These are phyloP conservation scores for Microvelia longipes DNA, from an alignment of 1,140 invertebrate species.

Conservation along the genomic window DNA sequence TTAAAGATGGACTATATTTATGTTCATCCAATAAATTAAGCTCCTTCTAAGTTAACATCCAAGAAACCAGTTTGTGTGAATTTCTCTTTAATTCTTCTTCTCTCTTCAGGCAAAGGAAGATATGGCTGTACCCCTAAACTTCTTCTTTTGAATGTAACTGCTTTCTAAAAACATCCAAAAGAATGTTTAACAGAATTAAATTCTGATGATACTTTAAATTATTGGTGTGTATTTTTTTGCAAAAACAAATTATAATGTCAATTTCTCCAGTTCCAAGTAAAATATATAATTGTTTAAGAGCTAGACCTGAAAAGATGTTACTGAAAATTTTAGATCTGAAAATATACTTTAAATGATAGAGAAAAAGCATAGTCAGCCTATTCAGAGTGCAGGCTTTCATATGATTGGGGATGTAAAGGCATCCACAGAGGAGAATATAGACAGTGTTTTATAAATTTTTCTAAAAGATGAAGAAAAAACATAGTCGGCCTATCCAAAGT, in stretches of 20 bases:
- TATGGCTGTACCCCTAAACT: conserved; percentile 2
- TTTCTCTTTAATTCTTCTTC: conserved; percentile 4
- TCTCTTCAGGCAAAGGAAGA: conserved; percentile 5
- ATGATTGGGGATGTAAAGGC: too few relatives aligned
- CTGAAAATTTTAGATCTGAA: neutral
- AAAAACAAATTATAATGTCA: neutral
- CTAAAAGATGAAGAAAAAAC: too few relatives aligned
- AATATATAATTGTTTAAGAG: neutral
- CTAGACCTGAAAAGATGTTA: neutral
- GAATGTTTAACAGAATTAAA: neutral
- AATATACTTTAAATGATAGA: too few relatives aligned
- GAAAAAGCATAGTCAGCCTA: too few relatives aligned
- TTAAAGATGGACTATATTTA: too few relatives aligned
- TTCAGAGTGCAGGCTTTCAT: too few relatives aligned
- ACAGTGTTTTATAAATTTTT: too few relatives aligned
- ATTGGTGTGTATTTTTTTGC: neutral
- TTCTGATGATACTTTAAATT: neutral
- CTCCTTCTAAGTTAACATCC: neutral
- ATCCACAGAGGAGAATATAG: too few relatives aligned
- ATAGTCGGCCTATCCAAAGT: too few relatives aligned
- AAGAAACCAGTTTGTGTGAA: conserved; percentile 7
- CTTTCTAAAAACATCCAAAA: conserved; percentile 2
- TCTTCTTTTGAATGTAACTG: neutral
- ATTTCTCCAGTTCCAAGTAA: neutral
- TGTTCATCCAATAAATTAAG: too few relatives aligned